These are phyloP conservation scores for Epizoanthus stellaris DNA, from an alignment of 92 coral and sea anemone species.

Conservation along the genomic window DNA sequence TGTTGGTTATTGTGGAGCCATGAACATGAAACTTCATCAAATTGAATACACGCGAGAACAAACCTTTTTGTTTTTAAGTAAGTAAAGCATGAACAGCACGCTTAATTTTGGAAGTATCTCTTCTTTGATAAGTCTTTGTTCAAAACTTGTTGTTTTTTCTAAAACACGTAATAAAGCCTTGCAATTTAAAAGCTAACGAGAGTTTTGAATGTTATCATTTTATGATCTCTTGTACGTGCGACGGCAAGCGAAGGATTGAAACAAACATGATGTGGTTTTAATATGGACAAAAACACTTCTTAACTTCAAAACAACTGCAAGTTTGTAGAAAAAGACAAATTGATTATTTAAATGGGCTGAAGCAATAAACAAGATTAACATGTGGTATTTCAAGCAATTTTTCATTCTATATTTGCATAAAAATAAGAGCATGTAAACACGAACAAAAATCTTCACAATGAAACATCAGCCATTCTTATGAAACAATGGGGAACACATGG, in stretches of 20 bases:
- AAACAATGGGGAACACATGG: constrained; percentile 38
- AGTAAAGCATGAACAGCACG: not conserved
- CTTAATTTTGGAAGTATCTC: constrained; percentile 14
- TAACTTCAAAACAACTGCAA: constrained; percentile 13
- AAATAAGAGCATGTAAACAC: constrained; percentile 31
- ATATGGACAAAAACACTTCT: constrained; percentile 27
- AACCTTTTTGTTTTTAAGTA: not conserved
- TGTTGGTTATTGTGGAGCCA: no score
- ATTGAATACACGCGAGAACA: not conserved
- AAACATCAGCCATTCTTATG: constrained; percentile 15
- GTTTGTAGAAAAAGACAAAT: constrained; percentile 15
- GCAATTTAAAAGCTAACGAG: not conserved
- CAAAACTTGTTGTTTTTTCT: no score
- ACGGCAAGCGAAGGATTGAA: not conserved
- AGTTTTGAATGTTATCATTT: not conserved
- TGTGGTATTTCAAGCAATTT: constrained; percentile 15
- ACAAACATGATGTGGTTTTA: not conserved
- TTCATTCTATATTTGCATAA: constrained; percentile 17
- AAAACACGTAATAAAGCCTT: not conserved
- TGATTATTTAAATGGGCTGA: constrained; percentile 19
- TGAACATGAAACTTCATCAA: not conserved
- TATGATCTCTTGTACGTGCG: constrained; percentile 14
- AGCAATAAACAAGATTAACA: constrained; percentile 38
- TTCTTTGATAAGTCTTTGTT: not conserved
- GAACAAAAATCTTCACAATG: constrained; percentile 18